Conservation (phyloP, 2,888 invertebrate species). For the Gnatocerus cornutus region DNA sequence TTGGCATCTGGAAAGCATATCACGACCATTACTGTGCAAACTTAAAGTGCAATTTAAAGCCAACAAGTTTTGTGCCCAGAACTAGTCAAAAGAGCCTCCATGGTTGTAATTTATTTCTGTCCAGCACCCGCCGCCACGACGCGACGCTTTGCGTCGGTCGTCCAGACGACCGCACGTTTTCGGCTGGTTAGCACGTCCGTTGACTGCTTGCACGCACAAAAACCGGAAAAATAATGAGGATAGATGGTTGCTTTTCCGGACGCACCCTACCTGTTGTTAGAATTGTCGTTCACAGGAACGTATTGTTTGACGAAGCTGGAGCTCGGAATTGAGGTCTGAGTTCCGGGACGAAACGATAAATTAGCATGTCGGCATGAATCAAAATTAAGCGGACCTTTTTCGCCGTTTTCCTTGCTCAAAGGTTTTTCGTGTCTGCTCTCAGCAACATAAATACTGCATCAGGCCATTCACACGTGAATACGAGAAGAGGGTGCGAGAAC, state of each 20-base stretch:
- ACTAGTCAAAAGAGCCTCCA: no score
- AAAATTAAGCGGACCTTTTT: conserved; percentile 54
- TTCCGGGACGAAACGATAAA: conserved; percentile 41
- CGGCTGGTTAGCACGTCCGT: conserved; percentile 35
- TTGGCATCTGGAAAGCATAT: no score
- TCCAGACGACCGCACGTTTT: conserved; percentile 32
- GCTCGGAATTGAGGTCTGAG: conserved; percentile 14
- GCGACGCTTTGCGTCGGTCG: no score
- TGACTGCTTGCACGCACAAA: conserved; percentile 31
- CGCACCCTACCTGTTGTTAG: conserved; percentile 37
- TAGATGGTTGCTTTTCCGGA: conserved; percentile 34
- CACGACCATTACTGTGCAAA: no score
- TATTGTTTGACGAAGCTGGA: conserved; percentile 30
- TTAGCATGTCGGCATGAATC: conserved; percentile 53
- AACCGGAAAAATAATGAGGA: conserved; percentile 43
- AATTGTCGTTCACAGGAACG: conserved; percentile 28
- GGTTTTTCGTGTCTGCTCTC: conserved; percentile 51
- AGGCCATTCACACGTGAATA: conserved; percentile 47
- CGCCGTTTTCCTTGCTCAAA: conserved; percentile 53
- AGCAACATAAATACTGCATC: conserved; percentile 50
- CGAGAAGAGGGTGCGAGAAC: conserved; percentile 44
- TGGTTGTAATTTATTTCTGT: neutral
- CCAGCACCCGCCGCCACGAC: neutral
- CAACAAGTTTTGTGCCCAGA: no score
- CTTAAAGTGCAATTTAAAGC: no score